A percentile compares a stretch with the other conserved stretches of the same genome.
Evolutionary conservation across 64 coral and sea anemone genomes (phyloP).

Genomic region (Stichodactyla helianthus): DNA sequence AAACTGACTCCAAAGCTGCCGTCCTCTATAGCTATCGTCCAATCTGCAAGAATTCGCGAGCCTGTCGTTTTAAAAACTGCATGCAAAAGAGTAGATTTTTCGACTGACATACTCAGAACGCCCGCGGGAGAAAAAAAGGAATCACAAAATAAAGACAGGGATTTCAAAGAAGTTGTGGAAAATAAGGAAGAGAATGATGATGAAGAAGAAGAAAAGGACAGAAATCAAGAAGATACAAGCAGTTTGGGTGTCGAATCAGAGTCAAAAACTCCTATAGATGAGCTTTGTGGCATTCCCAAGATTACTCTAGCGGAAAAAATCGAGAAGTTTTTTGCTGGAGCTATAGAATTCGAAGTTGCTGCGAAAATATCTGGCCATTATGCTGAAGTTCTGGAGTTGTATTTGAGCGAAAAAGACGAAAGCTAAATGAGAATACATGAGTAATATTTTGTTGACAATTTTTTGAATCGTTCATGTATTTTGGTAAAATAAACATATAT

Average conservation of each 20-base stretch:
- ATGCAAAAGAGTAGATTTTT: neutral
- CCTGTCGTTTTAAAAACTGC: neutral
- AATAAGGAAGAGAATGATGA: neutral
- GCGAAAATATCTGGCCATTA: neutral
- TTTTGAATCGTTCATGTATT: no score
- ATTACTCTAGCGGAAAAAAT: slow-evolving; percentile 31
- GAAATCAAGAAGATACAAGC: neutral
- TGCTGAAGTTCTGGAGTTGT: neutral
- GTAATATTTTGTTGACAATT: no score
- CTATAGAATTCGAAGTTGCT: neutral
- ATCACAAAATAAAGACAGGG: neutral
- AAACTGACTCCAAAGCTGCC: slow-evolving; percentile 2
- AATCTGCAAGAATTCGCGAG: neutral
- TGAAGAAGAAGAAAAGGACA: neutral
- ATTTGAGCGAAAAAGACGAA: no score
- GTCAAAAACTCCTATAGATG: neutral
- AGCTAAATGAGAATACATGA: no score
- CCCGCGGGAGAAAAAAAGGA: neutral
- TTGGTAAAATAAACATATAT: no score
- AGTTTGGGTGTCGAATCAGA: neutral
- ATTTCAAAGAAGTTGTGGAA: neutral
- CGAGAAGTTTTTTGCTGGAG: slow-evolving; percentile 20
- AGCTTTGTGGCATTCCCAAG: slow-evolving; percentile 24
- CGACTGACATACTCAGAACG: neutral
- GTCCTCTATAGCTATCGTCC: neutral